Base-by-base conservation (phyloP, 2,888 invertebrate species). In the Polydrusus cervinus region DNA sequence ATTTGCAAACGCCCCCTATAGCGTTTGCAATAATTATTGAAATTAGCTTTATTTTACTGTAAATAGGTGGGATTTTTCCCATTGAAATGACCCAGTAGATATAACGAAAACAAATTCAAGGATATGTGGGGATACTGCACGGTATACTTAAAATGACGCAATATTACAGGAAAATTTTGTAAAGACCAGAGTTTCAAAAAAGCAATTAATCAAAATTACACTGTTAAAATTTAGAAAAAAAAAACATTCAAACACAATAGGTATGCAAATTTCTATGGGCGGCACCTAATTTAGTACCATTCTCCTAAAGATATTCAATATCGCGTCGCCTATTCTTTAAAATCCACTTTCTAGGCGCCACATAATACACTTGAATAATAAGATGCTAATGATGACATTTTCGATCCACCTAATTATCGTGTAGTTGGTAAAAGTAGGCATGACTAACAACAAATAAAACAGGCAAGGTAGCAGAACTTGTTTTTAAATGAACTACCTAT, bases 291-390 rank as follows among this genome's bases (percentile, higher is more conserved):
- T 53, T 25, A 6, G 18, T 20, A 20, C 53, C 30, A 30, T 53
- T 53, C 53, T 53, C 13, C 25, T 20, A 0, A 51, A 51, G 11
- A 1, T 51, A 51, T 20, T 51, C 20, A 3, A 51, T 51, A 13
- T 25, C 20, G 30, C 57, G 57, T 60, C 57, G 38, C 16, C 38
- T 38, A 60, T 60, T 38, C 40, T 60, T 55, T 18, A 60, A 14
- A 60, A 60, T 16, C 57, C 57, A 38, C 57, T 60, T 60, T 60
- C 57, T 34, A 60, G 57, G 57, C 57, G 57, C 57, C 57, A 60
- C 16, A 60, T 16, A 9, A 60, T 60, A 16, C 14, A 60, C 30
- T 40, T 18, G 14, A 38, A 30, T 38, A 13, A 34, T 38, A 34
- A 38, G 38, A 60, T 60, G 57, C 14, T 60, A 60, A 60, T 60